Percentiles rank a stretch among this genome's conserved stretches.
Evolutionary conservation across 2,797 vertebrate genomes (phyloP).

Genomic region (Diplodus sargus): DNA sequence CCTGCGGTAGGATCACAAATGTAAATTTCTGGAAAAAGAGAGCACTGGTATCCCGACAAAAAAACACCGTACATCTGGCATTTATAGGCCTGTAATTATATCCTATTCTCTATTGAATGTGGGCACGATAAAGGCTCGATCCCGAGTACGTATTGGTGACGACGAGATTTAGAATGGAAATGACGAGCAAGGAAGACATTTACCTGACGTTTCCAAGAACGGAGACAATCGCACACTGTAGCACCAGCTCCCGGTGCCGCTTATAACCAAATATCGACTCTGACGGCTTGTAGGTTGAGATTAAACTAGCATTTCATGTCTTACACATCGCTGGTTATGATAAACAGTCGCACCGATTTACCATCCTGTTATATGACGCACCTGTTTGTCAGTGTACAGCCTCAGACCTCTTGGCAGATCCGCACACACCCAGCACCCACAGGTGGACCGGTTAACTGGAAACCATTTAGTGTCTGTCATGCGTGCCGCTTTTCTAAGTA

Average conservation of each 20-base stretch:
- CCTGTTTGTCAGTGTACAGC: constrained; percentile 16
- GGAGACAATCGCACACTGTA: background rate
- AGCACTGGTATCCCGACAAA: background rate
- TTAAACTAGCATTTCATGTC: constrained; percentile 21
- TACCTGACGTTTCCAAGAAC: background rate
- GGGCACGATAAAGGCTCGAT: background rate
- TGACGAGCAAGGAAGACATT: too few species aligned
- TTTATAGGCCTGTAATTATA: background rate
- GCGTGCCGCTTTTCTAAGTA: background rate
- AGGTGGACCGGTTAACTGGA: constrained; percentile 36
- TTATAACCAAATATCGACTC: constrained; percentile 3
- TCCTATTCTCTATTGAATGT: background rate
- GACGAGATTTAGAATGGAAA: background rate
- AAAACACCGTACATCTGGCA: background rate
- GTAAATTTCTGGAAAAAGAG: background rate
- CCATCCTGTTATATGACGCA: background rate
- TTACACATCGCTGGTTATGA: background rate
- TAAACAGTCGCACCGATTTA: constrained; percentile 37
- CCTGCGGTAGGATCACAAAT: background rate
- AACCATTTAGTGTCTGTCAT: constrained; percentile 6
- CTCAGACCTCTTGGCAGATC: constrained; percentile 18
- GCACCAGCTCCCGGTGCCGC: background rate
- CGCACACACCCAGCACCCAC: background rate
- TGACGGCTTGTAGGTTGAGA: constrained; percentile 15
- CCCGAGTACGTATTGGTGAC: background rate